These are phyloP conservation scores for Monomorium pharaonis DNA, from an alignment of 1,140 invertebrate species.

Conservation along the genomic window DNA sequence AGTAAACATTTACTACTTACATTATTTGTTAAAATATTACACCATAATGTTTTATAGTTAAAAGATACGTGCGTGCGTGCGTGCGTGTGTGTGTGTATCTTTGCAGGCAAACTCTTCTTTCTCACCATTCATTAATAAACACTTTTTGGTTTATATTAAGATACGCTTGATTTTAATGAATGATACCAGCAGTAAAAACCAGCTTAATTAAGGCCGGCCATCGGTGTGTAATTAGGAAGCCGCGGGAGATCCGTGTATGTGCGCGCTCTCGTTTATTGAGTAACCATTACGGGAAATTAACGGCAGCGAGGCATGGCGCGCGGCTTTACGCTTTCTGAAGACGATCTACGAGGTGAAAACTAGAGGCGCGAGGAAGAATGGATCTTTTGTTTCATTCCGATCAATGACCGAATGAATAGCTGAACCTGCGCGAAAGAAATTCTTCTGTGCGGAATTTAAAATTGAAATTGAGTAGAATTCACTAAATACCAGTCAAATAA, in stretches of 20 bases:
- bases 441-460: neutral
- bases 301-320: conserved; percentile 65
- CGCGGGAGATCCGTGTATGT: conserved; percentile 3
- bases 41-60: neutral
- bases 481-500: neutral
- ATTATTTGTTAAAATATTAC: neutral
- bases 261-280: conserved; percentile 62
- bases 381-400: conserved; percentile 50
- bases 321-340: conserved; percentile 73
- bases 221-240: neutral
- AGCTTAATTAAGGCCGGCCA: conserved; percentile 8
- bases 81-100: too few species aligned
- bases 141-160: neutral
- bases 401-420: conserved; percentile 16
- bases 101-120: neutral
- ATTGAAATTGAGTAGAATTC: neutral
- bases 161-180: neutral
- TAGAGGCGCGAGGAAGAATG: conserved; percentile 48
- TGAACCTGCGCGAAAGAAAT: conserved; percentile 16
- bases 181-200: neutral
- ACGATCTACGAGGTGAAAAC: conserved; percentile 69
- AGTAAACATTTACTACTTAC: neutral
- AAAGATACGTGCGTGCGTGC: neutral
- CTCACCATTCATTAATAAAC: neutral
- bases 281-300: conserved; percentile 67